phyloP scores from a whole-genome alignment of 2,888 invertebrate species.

The Psylliodes chrysocephalus region DNA sequence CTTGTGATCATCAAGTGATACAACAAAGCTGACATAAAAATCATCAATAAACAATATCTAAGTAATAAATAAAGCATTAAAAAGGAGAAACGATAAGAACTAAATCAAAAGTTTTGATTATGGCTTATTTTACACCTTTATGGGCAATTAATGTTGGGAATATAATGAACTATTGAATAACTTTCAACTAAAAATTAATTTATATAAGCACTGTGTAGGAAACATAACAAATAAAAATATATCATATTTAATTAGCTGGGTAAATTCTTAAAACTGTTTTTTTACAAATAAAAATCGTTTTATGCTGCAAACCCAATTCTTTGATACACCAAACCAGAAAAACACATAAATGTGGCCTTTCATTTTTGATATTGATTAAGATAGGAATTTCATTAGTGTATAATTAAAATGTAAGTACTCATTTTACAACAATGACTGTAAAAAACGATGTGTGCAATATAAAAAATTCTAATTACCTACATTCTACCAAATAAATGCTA shows the following conservation, averaged over 20 bases:
- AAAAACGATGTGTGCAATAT: neutral
- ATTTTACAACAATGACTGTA: too few relatives aligned
- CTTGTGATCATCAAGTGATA: too few relatives aligned
- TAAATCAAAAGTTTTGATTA: neutral
- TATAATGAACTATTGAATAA: neutral
- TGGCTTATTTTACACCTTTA: neutral
- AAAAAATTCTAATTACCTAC: slow-evolving; percentile 13
- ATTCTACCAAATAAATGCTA: slow-evolving; percentile 31
- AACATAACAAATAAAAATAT: neutral
- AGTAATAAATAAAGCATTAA: neutral
- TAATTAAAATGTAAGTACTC: neutral
- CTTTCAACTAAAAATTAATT: neutral
- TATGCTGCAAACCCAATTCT: slow-evolving; percentile 4
- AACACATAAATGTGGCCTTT: slow-evolving; percentile 10
- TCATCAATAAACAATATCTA: neutral
- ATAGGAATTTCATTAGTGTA: slow-evolving; percentile 30
- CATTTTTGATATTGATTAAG: slow-evolving; percentile 36
- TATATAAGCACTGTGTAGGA: neutral
- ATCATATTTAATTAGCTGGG: neutral
- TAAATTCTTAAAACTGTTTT: neutral
- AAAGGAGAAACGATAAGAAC: neutral
- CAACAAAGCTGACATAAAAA: slow-evolving; percentile 20
- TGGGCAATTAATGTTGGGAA: neutral
- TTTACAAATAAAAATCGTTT: too few relatives aligned
- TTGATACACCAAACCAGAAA: neutral